A percentile compares a stretch with the other conserved stretches of the same genome.
phyloP scores from a whole-genome alignment of 1,140 invertebrate genomes.

The Neotoxoptera formosana region DNA sequence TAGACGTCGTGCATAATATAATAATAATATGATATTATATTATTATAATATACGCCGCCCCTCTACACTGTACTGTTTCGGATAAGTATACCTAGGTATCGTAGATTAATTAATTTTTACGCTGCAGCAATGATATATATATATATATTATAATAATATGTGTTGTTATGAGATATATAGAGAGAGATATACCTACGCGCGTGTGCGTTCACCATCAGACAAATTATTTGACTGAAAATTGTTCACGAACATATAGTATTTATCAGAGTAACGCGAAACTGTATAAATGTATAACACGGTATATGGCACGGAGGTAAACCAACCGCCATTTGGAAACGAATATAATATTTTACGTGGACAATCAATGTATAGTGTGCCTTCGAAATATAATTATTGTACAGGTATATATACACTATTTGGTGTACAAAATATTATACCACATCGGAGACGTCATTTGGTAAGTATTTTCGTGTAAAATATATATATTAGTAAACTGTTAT shows the following conservation, averaged over 20 bases:
- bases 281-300: too few species aligned
- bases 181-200: neutral
- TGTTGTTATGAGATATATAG: neutral
- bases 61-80: neutral
- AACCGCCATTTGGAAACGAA: neutral
- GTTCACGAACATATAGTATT: neutral
- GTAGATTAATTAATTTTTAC: slow-evolving; percentile 33
- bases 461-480: neutral
- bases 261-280: neutral
- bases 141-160: neutral
- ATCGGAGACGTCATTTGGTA: neutral
- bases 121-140: neutral
- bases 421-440: neutral
- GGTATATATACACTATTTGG: too few species aligned
- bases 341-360: slow-evolving; percentile 25
- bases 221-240: neutral
- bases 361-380: neutral
- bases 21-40: too few species aligned
- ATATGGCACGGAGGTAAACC: neutral
- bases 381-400: neutral
- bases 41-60: too few species aligned
- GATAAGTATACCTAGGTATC: neutral
- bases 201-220: neutral
- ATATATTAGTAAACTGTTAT: neutral
- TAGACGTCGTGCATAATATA: neutral